phyloP scores from a whole-genome alignment of 2,888 invertebrate species.

The Oxyteleia sp. region DNA sequence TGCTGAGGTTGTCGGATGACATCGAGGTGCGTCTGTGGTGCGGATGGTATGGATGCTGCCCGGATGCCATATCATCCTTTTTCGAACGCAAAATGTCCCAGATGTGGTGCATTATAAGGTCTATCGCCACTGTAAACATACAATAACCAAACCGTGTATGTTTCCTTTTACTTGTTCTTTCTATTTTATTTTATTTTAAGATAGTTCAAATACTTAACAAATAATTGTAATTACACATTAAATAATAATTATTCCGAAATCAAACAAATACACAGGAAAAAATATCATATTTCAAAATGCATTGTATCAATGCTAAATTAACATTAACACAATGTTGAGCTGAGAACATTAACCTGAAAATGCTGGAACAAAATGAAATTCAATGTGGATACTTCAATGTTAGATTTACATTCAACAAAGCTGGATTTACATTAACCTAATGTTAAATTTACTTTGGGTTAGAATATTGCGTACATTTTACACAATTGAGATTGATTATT shows the following conservation, averaged over 20 bases:
- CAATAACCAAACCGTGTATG: slow-evolving; percentile 89
- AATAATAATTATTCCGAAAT: slow-evolving; percentile 5
- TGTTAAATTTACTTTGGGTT: no score
- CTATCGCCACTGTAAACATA: slow-evolving; percentile 98
- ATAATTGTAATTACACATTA: background rate
- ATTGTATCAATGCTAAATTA: no score
- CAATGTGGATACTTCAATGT: no score
- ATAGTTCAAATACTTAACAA: background rate
- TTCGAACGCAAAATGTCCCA: slow-evolving; percentile 95
- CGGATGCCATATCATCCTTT: slow-evolving; percentile 88
- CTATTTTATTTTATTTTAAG: background rate
- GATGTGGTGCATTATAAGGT: slow-evolving; percentile 99
- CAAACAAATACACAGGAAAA: no score
- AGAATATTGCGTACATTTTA: no score
- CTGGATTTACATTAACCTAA: no score
- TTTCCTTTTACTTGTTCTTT: slow-evolving; percentile 68
- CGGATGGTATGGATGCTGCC: slow-evolving; percentile 88
- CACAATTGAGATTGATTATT: no score
- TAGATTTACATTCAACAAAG: no score
- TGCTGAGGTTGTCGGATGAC: slow-evolving; percentile 87
- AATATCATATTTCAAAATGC: no score
- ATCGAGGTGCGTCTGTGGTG: slow-evolving; percentile 86
- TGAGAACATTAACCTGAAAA: no score
- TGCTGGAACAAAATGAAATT: no score
- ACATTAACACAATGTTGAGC: no score